Base-by-base conservation (phyloP, 2,888 invertebrate genomes). In the Cheilosia variabilis region DNA sequence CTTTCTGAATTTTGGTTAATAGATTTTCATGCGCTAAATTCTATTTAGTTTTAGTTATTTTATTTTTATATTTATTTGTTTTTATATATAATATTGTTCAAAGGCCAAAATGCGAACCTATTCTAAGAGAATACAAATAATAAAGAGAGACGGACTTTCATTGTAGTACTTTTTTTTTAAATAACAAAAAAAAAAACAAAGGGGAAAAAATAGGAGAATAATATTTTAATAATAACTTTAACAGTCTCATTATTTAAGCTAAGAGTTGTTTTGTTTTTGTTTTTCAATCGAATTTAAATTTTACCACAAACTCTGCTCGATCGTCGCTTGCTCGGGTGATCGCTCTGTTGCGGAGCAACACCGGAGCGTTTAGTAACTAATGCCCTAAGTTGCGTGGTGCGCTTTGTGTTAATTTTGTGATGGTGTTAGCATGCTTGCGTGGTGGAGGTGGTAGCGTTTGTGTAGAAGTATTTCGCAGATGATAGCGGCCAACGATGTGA, bases 181-280 rank as follows among this genome's bases (percentile, higher is more conserved):
- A 37, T 9, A 47, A 47, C 52, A 43, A 66, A 73, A 79, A n/a
- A 60, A 78, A 83, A 66, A 57, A 34, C 27, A 17, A 13, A n/a
- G n/a, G 53, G 53, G 62, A 19, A 57, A 65, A 78, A 80, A 72
- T 63, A 69, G 75, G 65, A 76, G 53, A 79, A 83, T 53, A 83
- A 72, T 73, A 73, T 78, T 75, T 82, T 87, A 82, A 69, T 87
- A 87, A 87, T 87, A 81, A 81, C 80, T 87, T 86, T 81, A 87
- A 87, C 87, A 87, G 87, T 87, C 87, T 87, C 87, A 87, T 87
- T 87, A 81, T 87, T 87, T 87, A 86, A 87, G 87, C 87, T 87
- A 87, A 80, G 73, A 76, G 77, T 84, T 86, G 71, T 80, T 79
- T 84, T 68, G 22, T 80, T 65, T 82, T 53, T 76, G 57, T 41